A percentile compares a stretch with the other conserved stretches of the same genome.
phyloP scores from a whole-genome alignment of 2,797 vertebrate genomes.

The Cyprinodon diabolis region DNA sequence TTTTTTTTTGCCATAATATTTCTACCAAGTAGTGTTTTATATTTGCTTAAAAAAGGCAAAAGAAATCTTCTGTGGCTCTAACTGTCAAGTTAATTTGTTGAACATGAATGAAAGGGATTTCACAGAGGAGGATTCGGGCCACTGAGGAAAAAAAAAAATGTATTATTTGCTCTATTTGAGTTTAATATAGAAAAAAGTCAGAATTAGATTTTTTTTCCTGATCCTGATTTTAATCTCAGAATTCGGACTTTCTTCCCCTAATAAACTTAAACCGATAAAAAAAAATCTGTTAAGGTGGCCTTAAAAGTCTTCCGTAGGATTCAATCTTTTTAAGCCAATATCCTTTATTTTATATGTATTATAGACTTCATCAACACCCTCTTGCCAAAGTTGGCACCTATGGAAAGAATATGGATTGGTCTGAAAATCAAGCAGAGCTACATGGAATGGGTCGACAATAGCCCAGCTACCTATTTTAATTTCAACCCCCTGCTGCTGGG shows the following conservation, averaged over 20 bases:
- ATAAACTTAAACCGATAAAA: neutral
- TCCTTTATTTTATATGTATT: slow-evolving; percentile 15
- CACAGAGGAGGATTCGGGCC: neutral
- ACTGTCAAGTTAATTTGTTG: too few relatives aligned
- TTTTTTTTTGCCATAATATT: neutral
- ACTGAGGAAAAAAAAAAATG: too few relatives aligned
- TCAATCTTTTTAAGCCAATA: neutral
- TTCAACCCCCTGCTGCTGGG: slow-evolving; percentile 89
- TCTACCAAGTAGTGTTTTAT: neutral
- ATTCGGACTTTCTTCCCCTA: too few relatives aligned
- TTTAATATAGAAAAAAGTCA: too few relatives aligned
- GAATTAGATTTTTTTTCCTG: neutral
- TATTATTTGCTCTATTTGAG: too few relatives aligned
- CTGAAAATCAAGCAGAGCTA: slow-evolving; percentile 75
- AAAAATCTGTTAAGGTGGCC: too few relatives aligned
- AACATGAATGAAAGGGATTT: too few relatives aligned
- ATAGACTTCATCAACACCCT: slow-evolving; percentile 92
- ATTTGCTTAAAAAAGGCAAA: neutral
- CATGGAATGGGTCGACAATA: slow-evolving; percentile 83
- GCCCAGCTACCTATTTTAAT: slow-evolving; percentile 81
- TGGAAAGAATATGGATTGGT: slow-evolving; percentile 88
- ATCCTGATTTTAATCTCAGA: too few relatives aligned
- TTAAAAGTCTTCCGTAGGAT: too few relatives aligned
- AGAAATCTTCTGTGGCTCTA: too few relatives aligned
- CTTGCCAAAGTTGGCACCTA: slow-evolving; percentile 70